Percentiles rank a stretch among this genome's conserved stretches.
phyloP scores from a whole-genome alignment of 2,113 vertebrate genomes.

The Thermophis baileyi region DNA sequence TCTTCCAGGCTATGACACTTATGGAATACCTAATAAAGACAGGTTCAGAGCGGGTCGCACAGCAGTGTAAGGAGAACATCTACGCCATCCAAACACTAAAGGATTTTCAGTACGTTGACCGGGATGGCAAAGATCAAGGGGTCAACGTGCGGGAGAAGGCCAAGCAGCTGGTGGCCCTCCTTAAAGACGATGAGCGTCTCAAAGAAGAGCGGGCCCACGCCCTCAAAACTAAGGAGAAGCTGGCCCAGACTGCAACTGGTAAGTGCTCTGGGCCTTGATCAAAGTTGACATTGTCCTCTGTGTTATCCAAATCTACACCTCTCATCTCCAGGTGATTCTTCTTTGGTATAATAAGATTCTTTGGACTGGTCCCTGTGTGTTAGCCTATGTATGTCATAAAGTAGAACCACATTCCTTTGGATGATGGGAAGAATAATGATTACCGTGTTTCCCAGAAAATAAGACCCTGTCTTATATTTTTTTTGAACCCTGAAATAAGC shows the following conservation, averaged over 20 bases:
- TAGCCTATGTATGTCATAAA: neutral
- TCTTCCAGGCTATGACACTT: slow-evolving; percentile 85
- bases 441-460: too few species aligned
- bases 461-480: too few species aligned
- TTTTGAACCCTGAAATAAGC: too few species aligned
- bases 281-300: neutral
- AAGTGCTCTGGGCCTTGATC: slow-evolving; percentile 8
- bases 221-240: slow-evolving; percentile 95
- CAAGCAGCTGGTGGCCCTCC: slow-evolving; percentile 87
- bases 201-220: slow-evolving; percentile 87
- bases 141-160: slow-evolving; percentile 92
- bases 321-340: neutral
- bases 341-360: neutral
- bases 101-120: slow-evolving; percentile 90
- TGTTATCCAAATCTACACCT: too few species aligned
- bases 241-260: slow-evolving; percentile 89
- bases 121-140: slow-evolving; percentile 92
- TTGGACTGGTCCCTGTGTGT: neutral
- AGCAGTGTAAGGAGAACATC: slow-evolving; percentile 92
- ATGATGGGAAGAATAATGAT: neutral
- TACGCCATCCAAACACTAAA: slow-evolving; percentile 91
- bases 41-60: slow-evolving; percentile 87
- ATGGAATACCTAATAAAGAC: slow-evolving; percentile 96
- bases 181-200: slow-evolving; percentile 88
- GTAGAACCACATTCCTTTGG: neutral